Evolutionary conservation across 2,888 invertebrate genomes (phyloP), one percentile per base, ranked within the genome.

Genomic region (Limnephilus marmoratus): DNA sequence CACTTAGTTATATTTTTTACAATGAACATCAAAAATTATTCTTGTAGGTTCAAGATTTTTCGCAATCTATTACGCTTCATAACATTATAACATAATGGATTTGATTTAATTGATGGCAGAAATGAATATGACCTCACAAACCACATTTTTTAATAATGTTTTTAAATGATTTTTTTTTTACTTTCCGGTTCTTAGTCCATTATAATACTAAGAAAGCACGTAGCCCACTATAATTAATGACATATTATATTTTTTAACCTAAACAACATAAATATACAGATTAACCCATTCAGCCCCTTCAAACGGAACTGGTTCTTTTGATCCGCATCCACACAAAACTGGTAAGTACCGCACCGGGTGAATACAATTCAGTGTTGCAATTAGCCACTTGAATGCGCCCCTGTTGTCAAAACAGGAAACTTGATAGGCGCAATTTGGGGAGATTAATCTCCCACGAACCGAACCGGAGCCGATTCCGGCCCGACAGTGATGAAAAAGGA

Each of bases 401-500:
- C 91, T 92, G 92, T 85, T 91, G 90, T 91, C 88, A 91, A 89
- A 90, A 92, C 92, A 82, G 90, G 93, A 90, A 93, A 93, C 85
- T 85, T 90, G 90, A 92, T 92, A 85, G 86, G 80, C 83, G 81
- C 91, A 93, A 93, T 93, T 93, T 85, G 68, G 90, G 93, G 88
- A 91, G 87, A 93, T 88, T 91, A 90, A 92, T 91, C 92, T 89
- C 91, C 91, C 92, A 86, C 90, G 91, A 91, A 92, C 91, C 90
- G 86, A 34, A 83, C 89, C 83, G 85, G 93, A 93, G 91, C 86
- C 93, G 91, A 81, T 41, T 87, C 87, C 83, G 92, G 68, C 45
- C 24, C n/a, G 68, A 68, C 68, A 24, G n/a, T n/a, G 68, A 68
- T 68, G 24, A 68, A 68, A 68, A n/a, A n/a, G 2, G 0, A 68